phyloP scores from a whole-genome alignment of 2,113 vertebrate genomes.

The Labeo catla region DNA sequence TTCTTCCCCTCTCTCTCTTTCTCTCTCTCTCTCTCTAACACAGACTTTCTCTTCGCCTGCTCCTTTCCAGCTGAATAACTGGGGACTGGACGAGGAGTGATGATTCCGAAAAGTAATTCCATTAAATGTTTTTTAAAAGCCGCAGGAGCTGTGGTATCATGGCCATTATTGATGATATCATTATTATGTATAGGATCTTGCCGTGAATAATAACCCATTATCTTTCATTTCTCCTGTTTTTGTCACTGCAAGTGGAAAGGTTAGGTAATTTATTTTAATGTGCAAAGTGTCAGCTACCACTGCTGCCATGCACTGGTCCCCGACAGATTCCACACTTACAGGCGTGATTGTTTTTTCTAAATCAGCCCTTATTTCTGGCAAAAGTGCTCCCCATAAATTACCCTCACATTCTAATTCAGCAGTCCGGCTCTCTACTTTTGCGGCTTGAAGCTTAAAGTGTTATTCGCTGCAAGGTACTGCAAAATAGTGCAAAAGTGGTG shows the following conservation, averaged over 20 bases:
- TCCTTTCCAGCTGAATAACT: slow-evolving; percentile 71
- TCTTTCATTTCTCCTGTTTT: slow-evolving; percentile 82
- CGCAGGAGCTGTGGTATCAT: slow-evolving; percentile 71
- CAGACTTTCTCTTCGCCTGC: slow-evolving; percentile 55
- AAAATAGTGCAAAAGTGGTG: not conserved
- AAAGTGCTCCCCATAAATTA: slow-evolving; percentile 73
- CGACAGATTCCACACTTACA: slow-evolving; percentile 75
- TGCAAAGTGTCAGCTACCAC: slow-evolving; percentile 78
- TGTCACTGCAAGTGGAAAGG: slow-evolving; percentile 81
- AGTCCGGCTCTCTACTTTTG: slow-evolving; percentile 49
- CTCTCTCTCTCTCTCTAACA: slow-evolving; percentile 45
- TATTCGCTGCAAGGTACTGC: not conserved
- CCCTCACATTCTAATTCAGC: slow-evolving; percentile 69
- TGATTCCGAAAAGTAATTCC: slow-evolving; percentile 76
- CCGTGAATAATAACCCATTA: slow-evolving; percentile 82
- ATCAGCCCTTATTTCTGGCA: slow-evolving; percentile 70
- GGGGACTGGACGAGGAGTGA: slow-evolving; percentile 70
- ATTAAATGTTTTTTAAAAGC: slow-evolving; percentile 82
- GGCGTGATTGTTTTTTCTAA: slow-evolving; percentile 72
- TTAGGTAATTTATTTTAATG: slow-evolving; percentile 86
- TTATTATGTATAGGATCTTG: slow-evolving; percentile 80
- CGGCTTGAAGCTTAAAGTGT: not conserved
- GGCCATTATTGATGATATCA: slow-evolving; percentile 83
- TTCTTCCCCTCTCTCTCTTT: slow-evolving; percentile 25
- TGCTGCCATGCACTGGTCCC: slow-evolving; percentile 70